Conservation (phyloP, 2,797 vertebrate species). For the Hypotaenidia philippensis region DNA sequence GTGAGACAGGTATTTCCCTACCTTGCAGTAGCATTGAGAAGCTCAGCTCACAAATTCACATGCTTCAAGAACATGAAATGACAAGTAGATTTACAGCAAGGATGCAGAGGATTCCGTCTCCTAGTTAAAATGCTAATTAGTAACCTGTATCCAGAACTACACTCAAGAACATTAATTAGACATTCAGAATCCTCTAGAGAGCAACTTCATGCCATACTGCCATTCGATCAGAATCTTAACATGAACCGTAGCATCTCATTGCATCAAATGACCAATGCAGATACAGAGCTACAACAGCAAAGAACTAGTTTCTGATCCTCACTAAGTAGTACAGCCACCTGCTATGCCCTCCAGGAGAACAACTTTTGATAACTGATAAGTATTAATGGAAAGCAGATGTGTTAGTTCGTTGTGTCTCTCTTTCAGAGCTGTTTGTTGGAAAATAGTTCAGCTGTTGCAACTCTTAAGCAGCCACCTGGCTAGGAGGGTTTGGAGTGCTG, state of each 20-base stretch:
- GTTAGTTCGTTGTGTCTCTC: neutral
- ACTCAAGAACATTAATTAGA: slow-evolving; percentile 55
- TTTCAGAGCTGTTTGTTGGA: neutral
- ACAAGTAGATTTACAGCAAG: slow-evolving; percentile 32
- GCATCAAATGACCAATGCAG: slow-evolving; percentile 15
- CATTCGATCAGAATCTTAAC: slow-evolving; percentile 54
- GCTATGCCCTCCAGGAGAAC: neutral
- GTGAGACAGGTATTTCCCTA: neutral
- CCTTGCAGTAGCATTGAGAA: neutral
- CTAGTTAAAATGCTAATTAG: slow-evolving; percentile 65
- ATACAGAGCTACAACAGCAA: neutral
- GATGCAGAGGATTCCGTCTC: slow-evolving; percentile 35
- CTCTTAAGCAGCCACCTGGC: neutral
- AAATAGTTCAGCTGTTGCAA: slow-evolving; percentile 2
- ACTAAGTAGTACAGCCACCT: neutral
- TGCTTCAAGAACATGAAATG: neutral
- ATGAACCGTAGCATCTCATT: slow-evolving; percentile 20
- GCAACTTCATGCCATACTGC: slow-evolving; percentile 47
- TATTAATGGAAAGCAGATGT: neutral
- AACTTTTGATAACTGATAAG: neutral
- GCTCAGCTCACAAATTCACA: neutral
- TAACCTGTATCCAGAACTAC: slow-evolving; percentile 63
- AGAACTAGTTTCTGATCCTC: neutral
- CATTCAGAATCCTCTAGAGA: slow-evolving; percentile 49
- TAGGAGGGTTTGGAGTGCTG: slow-evolving; percentile 13